These are phyloP conservation scores for Telmatochromis bifrenatus DNA, from an alignment of 2,113 vertebrate species.

Conservation along the genomic window DNA sequence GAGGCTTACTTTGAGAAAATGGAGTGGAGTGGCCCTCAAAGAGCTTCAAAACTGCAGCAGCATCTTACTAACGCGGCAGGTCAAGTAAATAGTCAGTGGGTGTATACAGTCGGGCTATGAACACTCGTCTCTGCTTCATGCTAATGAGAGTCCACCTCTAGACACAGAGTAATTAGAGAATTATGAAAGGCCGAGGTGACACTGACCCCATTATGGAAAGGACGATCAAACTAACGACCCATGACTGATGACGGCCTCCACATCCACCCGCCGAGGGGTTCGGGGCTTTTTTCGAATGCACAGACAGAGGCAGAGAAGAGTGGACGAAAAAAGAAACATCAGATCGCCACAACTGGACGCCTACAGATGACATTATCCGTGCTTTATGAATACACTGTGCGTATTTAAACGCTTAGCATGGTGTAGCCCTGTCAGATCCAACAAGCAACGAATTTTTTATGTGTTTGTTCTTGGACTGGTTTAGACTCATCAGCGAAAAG, in stretches of 20 bases:
- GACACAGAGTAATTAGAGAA: conserved; percentile 58
- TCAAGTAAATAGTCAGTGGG: not conserved
- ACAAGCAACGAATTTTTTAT: not conserved
- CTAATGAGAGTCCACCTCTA: conserved; percentile 34
- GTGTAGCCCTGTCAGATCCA: not conserved
- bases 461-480: not conserved
- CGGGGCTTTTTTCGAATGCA: not conserved
- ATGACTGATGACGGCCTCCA: conserved; percentile 55
- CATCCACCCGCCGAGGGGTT: not conserved
- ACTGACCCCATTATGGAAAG: conserved; percentile 58
- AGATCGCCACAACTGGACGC: not conserved
- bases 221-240: conserved; percentile 59
- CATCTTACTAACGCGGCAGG: not conserved
- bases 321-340: not conserved
- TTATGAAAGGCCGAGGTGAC: conserved; percentile 57
- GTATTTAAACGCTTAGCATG: not conserved
- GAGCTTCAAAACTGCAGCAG: not conserved
- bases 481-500: not conserved
- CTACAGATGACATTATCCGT: not conserved
- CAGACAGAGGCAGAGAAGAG: not conserved
- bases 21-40: not conserved
- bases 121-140: not conserved
- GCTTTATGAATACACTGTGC: conserved; percentile 5
- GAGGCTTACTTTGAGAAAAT: not conserved
- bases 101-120: not conserved